phyloP scores from a whole-genome alignment of 2,113 vertebrate genomes.

The Poeciliopsis occidentalis region DNA sequence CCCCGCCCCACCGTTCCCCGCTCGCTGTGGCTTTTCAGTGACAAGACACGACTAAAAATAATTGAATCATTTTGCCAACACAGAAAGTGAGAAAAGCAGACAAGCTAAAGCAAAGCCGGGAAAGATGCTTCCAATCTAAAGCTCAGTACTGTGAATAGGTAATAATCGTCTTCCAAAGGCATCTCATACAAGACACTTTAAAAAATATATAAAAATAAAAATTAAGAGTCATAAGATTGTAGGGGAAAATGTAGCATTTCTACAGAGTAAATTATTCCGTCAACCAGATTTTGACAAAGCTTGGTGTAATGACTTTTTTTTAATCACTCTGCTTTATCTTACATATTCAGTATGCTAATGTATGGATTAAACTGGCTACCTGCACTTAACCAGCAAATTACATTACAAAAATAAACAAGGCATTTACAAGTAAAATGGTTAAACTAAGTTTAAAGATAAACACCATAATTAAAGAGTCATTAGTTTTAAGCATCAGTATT shows the following conservation, averaged over 20 bases:
- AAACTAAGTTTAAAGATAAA: too few species aligned
- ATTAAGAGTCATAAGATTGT: not conserved
- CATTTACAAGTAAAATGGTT: not conserved
- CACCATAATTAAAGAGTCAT: too few species aligned
- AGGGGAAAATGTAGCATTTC: too few species aligned
- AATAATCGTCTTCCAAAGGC: not conserved
- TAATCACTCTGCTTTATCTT: not conserved
- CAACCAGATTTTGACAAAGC: too few species aligned
- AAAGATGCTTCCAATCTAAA: not conserved
- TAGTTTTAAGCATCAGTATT: too few species aligned
- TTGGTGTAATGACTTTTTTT: too few species aligned
- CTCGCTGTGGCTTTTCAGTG: not conserved
- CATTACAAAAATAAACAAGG: not conserved
- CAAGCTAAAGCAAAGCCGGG: not conserved
- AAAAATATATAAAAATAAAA: not conserved
- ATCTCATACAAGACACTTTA: not conserved
- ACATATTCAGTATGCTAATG: not conserved
- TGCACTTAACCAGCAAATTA: not conserved
- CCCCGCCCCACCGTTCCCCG: not conserved
- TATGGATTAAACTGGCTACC: not conserved
- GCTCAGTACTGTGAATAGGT: not conserved
- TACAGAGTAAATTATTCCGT: too few species aligned
- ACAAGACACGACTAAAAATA: not conserved
- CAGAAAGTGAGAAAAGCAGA: not conserved
- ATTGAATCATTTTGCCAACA: not conserved